These are phyloP conservation scores for Eubucco bourcierii DNA, from an alignment of 2,113 vertebrate genomes.

Conservation along the genomic window DNA sequence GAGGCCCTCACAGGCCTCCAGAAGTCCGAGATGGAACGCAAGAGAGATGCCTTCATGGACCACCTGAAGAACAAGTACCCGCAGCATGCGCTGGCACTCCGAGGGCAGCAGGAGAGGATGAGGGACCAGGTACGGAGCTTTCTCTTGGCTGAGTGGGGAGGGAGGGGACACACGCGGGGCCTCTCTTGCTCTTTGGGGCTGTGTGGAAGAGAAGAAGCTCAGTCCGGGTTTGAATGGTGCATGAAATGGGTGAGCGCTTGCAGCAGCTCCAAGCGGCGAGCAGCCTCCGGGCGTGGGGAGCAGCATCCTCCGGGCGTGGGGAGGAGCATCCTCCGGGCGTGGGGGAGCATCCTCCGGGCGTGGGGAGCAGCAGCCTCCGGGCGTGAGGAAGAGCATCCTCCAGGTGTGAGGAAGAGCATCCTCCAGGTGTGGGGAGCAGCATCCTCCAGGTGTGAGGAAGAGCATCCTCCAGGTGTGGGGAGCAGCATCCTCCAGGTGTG, in stretches of 20 bases:
- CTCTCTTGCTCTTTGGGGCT: fast-evolving
- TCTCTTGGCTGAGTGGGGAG: fast-evolving
- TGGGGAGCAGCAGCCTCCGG: too few relatives aligned
- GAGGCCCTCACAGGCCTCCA: constrained; percentile 95
- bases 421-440: too few relatives aligned
- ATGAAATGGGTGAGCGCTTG: not conserved
- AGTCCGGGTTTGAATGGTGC: fast-evolving
- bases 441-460: too few relatives aligned
- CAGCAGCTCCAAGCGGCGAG: fast-evolving
- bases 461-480: too few relatives aligned
- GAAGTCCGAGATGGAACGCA: constrained; percentile 95
- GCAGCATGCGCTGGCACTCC: constrained; percentile 86
- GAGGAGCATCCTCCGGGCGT: too few relatives aligned
- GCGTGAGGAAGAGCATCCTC: too few relatives aligned
- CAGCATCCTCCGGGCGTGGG: too few relatives aligned
- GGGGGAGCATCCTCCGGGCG: too few relatives aligned
- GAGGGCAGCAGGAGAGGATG: constrained; percentile 85
- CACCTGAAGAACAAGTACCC: constrained; percentile 98
- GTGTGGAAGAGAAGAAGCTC: not conserved
- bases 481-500: too few relatives aligned
- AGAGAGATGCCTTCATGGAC: constrained; percentile 96
- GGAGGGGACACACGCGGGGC: not conserved
- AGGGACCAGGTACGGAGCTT: constrained; percentile 85
- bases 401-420: too few relatives aligned
- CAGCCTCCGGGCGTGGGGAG: not conserved